Percentiles rank a stretch among this genome's conserved stretches.
Evolutionary conservation across 2,888 invertebrate genomes (phyloP).

Genomic region (Rhodophaea formosa): DNA sequence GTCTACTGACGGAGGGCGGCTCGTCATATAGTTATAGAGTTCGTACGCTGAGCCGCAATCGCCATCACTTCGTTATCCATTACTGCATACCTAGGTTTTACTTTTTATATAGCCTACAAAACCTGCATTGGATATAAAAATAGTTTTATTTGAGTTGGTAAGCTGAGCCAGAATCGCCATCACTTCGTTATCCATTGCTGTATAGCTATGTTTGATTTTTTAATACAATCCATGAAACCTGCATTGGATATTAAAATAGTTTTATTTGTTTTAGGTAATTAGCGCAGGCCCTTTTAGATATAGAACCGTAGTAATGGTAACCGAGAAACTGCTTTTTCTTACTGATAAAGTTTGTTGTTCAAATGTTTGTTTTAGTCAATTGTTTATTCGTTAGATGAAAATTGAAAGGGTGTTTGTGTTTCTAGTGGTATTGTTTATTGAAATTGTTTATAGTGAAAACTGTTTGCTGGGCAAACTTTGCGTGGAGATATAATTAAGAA

Average conservation of each 20-base stretch:
- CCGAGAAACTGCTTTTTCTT: not conserved
- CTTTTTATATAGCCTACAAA: too few relatives aligned
- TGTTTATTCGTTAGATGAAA: not conserved
- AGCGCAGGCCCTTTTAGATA: not conserved
- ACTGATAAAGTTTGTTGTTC: slow-evolving; percentile 2
- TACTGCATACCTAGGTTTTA: too few relatives aligned
- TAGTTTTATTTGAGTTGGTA: too few relatives aligned
- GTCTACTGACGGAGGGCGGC: slow-evolving; percentile 11
- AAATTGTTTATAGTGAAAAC: not conserved
- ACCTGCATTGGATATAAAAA: too few relatives aligned
- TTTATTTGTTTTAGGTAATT: too few relatives aligned
- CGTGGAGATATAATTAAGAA: not conserved
- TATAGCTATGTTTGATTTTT: too few relatives aligned
- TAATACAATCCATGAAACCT: too few relatives aligned
- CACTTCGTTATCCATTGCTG: too few relatives aligned
- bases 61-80: too few relatives aligned
- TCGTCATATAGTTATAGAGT: not conserved
- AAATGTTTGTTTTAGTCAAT: not conserved
- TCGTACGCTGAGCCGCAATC: too few relatives aligned
- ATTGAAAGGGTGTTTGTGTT: not conserved
- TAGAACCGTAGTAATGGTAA: slow-evolving; percentile 1
- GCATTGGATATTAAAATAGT: too few relatives aligned
- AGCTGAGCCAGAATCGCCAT: too few relatives aligned
- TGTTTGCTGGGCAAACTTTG: not conserved
- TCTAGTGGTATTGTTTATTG: not conserved